Evolutionary conservation across 2,797 vertebrate genomes (phyloP).

Genomic region (Cirrhinus mrigala): DNA sequence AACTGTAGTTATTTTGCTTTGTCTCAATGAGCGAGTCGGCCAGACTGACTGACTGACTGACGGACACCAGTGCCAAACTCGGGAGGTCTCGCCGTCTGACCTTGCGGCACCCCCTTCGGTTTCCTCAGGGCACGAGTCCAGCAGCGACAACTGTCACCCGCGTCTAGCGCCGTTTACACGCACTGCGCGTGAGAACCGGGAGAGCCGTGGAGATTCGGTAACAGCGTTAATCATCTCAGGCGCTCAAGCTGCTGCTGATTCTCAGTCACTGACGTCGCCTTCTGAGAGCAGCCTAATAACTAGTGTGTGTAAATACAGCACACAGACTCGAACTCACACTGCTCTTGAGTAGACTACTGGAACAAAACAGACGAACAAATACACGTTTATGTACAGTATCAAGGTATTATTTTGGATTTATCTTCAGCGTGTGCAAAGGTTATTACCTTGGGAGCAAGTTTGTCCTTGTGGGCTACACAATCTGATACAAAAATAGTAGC

Average conservation of each 20-base stretch:
- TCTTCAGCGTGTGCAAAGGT: neutral
- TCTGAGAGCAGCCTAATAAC: conserved; percentile 29
- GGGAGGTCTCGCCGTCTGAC: conserved; percentile 65
- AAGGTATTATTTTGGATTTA: neutral
- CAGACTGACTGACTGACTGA: conserved; percentile 63
- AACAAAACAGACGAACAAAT: neutral
- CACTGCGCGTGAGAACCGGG: conserved; percentile 43
- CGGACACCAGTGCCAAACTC: conserved; percentile 58
- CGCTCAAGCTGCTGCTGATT: conserved; percentile 47
- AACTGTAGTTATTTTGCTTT: conserved; percentile 58
- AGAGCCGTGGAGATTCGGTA: conserved; percentile 48
- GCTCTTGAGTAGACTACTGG: neutral
- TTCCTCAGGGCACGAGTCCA: conserved; percentile 53
- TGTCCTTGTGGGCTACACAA: neutral
- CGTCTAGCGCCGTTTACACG: conserved; percentile 16
- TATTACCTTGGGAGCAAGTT: neutral
- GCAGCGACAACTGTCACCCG: conserved; percentile 40
- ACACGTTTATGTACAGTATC: neutral
- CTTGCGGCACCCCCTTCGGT: conserved; percentile 43
- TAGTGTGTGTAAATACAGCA: conserved; percentile 7
- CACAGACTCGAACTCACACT: conserved; percentile 30
- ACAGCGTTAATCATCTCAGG: conserved; percentile 52
- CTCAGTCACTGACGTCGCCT: conserved; percentile 54
- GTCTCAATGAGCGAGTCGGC: conserved; percentile 31
- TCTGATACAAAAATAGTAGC: neutral